Evolutionary conservation across 2,888 invertebrate species (phyloP), one percentile per base, ranked within the genome.

Genomic region (Spatulosminthurus flaviceps): DNA sequence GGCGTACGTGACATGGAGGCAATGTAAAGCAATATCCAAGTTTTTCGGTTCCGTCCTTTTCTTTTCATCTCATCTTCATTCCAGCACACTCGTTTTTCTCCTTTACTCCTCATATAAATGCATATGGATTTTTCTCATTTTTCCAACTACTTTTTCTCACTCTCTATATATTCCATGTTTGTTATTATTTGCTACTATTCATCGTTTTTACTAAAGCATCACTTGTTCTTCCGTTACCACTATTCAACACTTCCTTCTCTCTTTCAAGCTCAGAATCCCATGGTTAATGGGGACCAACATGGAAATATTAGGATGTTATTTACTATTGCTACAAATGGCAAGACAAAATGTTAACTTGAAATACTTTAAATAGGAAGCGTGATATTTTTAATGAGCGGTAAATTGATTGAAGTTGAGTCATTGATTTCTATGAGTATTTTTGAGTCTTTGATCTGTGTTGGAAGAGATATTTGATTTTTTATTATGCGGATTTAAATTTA

Each of bases 1-100:
- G 64, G 75, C 64, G 64, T 75, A 75, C 75, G 75, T 75, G 75
- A 75, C 75, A 75, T 64, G 11, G 75, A 72, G 72, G 43, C 51
- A 72, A 26, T 72, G 72, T 26, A 72, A 72, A 70, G 72, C 51
- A 72, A 72, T 72, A 72, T 72, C 72, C 24, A 67, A 67, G 28
- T 11, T 67, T 73, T 26, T n/a, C n/a, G 75, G 64, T 66, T 51
- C n/a, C 60, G 43, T 73, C 60, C 43, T 73, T 73, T 61, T 51
- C 51, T 60, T 75, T 64, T 75, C 75, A 75, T 64, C 64, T 75
- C 64, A 75, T 34, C 75, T 75, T 75, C 34, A 75, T 75, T 75
- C 75, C 64, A 41, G 21, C 60, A 34, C 64, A 29, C 34, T 21
- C 13, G 5, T 28, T 42, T 43, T 19, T 43, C 19, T 61, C 29